Evolutionary conservation across 1,140 invertebrate species (phyloP).

Genomic region (Eueides isabella): DNA sequence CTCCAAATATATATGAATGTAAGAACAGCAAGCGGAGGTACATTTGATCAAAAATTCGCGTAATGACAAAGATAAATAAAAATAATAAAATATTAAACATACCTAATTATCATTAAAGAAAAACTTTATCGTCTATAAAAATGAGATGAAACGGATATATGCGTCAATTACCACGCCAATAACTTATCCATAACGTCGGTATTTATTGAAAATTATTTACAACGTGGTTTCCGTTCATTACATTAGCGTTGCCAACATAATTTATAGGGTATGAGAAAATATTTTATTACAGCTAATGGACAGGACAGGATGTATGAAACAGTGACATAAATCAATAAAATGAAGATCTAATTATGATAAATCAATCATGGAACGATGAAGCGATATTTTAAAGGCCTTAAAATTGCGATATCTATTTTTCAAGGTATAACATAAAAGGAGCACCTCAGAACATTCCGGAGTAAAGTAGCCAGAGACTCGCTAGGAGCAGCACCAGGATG

Average conservation of each 20-base stretch:
- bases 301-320: background rate
- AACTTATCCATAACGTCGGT: conserved; percentile 7
- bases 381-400: background rate
- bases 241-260: conserved; percentile 24
- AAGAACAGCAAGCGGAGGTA: no score
- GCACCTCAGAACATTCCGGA: conserved; percentile 79
- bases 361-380: background rate
- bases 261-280: background rate
- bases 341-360: background rate
- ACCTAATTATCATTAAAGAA: background rate
- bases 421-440: conserved; percentile 27
- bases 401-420: background rate
- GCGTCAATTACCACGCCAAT: background rate
- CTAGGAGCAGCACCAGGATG: conserved; percentile 81
- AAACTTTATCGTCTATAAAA: conserved; percentile 17
- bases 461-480: conserved; percentile 79
- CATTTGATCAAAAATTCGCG: no score
- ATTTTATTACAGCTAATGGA: conserved; percentile 21
- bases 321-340: background rate
- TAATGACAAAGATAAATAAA: background rate
- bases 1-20: no score
- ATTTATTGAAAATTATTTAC: conserved; percentile 18
- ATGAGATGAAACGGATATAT: conserved; percentile 15
- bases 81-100: background rate
- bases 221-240: conserved; percentile 15